Conservation (phyloP, 92 coral and sea anemone genomes). For the Parazoanthus darwini region DNA sequence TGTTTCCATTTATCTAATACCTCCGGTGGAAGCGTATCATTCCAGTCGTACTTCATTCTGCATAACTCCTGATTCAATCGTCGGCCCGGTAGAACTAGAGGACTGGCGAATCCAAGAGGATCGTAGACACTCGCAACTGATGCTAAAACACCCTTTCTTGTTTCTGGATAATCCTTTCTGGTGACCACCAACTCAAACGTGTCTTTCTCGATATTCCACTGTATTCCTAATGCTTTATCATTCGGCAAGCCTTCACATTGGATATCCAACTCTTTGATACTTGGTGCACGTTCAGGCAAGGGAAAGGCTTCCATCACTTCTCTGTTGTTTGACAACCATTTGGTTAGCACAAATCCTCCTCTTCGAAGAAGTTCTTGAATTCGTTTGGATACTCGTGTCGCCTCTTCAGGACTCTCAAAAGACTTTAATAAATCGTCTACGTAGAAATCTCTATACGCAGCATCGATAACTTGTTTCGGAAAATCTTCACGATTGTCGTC, state of each 20-base stretch:
- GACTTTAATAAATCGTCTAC: constrained; percentile 66
- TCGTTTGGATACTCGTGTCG: constrained; percentile 54
- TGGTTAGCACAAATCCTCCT: constrained; percentile 74
- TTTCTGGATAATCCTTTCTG: constrained; percentile 50
- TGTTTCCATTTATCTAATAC: constrained; percentile 45
- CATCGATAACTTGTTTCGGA: constrained; percentile 46
- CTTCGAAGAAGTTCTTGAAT: constrained; percentile 49
- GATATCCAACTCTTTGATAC: constrained; percentile 52
- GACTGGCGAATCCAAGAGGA: constrained; percentile 58
- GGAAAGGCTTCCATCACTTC: constrained; percentile 65
- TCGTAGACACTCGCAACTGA: constrained; percentile 53
- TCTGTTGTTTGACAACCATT: constrained; percentile 65
- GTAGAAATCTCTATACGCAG: constrained; percentile 57
- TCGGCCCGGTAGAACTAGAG: constrained; percentile 55
- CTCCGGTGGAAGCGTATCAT: constrained; percentile 44
- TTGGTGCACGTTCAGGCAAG: constrained; percentile 54
- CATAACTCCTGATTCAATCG: constrained; percentile 59
- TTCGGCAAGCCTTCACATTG: constrained; percentile 45
- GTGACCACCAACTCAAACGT: constrained; percentile 59
- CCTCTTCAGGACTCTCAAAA: constrained; percentile 51
- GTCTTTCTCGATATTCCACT: constrained; percentile 53
- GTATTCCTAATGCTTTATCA: constrained; percentile 56
- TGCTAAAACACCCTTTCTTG: constrained; percentile 50
- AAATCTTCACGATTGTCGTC: constrained; percentile 46
- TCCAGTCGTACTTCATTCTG: constrained; percentile 53